phyloP scores from a whole-genome alignment of 2,113 vertebrate species.

The Noturus placidus region DNA sequence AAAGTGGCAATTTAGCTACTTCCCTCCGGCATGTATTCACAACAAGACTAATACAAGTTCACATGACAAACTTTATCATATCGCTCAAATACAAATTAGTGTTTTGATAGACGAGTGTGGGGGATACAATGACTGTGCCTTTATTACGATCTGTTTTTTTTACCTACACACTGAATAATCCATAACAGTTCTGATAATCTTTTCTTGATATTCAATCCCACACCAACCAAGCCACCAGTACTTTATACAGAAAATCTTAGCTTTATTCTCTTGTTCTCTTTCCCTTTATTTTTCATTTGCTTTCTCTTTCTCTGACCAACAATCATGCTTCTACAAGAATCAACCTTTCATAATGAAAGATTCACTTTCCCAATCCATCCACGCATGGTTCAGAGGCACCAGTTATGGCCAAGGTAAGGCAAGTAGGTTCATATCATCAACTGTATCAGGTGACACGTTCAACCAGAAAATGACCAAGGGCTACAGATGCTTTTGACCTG shows the following conservation, averaged over 20 bases:
- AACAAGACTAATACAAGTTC: constrained; percentile 22
- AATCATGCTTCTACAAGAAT: background rate
- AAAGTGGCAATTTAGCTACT: constrained; percentile 16
- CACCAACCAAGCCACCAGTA: background rate
- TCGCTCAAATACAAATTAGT: background rate
- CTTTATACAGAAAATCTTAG: background rate
- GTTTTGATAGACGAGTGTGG: background rate
- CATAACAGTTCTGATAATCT: background rate
- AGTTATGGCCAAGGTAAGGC: constrained; percentile 39
- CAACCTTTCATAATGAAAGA: constrained; percentile 4
- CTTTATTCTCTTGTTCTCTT: background rate
- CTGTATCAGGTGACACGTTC: constrained; percentile 54
- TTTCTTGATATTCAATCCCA: constrained; percentile 27
- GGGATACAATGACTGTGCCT: background rate
- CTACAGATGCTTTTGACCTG: constrained; percentile 51
- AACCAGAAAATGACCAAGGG: constrained; percentile 46
- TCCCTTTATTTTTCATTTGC: background rate
- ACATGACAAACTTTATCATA: background rate
- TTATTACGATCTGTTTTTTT: background rate
- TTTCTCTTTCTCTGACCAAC: background rate
- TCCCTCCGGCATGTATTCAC: constrained; percentile 38
- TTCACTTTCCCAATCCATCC: constrained; percentile 17
- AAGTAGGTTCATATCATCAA: constrained; percentile 46
- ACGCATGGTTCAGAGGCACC: constrained; percentile 19
- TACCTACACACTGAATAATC: background rate